Evolutionary conservation across 1,140 invertebrate genomes (phyloP).

Genomic region (Papilio aristodemus): DNA sequence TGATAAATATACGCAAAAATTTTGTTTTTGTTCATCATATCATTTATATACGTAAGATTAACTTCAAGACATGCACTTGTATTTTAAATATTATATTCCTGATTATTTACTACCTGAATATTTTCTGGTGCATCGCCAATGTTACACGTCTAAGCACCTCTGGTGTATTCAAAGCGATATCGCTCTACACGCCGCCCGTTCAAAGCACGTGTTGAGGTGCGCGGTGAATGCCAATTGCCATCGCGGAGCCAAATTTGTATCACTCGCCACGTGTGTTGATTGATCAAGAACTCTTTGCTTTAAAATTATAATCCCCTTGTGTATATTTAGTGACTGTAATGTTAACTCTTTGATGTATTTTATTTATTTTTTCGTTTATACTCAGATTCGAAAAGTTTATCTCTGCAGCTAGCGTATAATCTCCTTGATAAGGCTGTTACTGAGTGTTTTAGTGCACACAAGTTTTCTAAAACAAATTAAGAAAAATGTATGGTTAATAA

Average conservation of each 20-base stretch:
- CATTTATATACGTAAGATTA: too few relatives aligned
- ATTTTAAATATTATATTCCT: too few relatives aligned
- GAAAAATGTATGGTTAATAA: too few relatives aligned
- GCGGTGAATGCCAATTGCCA: conserved; percentile 7
- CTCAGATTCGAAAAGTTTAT: too few relatives aligned
- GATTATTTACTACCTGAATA: not conserved
- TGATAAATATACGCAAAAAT: too few relatives aligned
- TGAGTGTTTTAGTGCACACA: too few relatives aligned
- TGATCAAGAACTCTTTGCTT: conserved; percentile 12
- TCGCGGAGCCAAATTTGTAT: conserved; percentile 9
- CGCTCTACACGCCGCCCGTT: conserved; percentile 5
- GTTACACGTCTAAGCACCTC: not conserved
- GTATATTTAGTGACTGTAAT: not conserved
- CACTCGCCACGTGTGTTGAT: conserved; percentile 8
- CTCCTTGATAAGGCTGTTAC: too few relatives aligned
- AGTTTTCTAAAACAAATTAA: too few relatives aligned
- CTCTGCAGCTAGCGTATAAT: too few relatives aligned
- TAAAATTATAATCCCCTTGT: not conserved
- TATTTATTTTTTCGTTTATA: not conserved
- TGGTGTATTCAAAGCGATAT: conserved; percentile 2
- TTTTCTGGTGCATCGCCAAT: not conserved
- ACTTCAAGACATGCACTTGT: too few relatives aligned
- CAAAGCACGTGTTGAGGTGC: conserved; percentile 13
- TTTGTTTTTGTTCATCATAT: too few relatives aligned
- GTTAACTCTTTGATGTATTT: not conserved